Evolutionary conservation across 2,797 vertebrate genomes (phyloP).

Genomic region (Gallinago nigripennis): DNA sequence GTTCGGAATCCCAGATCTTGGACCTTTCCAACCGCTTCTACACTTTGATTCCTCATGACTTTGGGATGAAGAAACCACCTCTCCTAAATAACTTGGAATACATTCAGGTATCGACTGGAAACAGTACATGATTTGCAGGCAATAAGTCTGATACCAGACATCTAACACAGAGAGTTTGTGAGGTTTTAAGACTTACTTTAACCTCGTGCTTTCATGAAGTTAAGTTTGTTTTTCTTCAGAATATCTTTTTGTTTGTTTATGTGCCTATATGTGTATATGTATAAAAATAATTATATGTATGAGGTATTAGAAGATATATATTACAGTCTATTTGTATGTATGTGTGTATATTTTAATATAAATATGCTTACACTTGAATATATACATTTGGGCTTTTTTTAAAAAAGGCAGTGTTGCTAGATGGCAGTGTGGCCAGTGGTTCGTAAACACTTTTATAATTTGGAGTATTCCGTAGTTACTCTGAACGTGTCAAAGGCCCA

Average conservation of each 20-base stretch:
- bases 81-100: constrained; percentile 91
- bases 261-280: neutral
- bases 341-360: neutral
- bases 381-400: neutral
- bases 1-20: constrained; percentile 88
- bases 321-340: neutral
- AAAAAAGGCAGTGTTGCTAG: neutral
- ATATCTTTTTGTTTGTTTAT: neutral
- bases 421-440: neutral
- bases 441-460: neutral
- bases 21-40: constrained; percentile 99
- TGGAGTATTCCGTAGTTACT: neutral
- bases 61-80: constrained; percentile 98
- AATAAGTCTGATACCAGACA: neutral
- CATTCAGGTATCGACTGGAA: constrained; percentile 84
- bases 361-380: neutral
- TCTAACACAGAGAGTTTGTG: neutral
- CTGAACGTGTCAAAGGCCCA: neutral
- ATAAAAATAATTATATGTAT: neutral
- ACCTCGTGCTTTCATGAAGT: neutral
- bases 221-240: neutral
- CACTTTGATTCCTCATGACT: constrained; percentile 97
- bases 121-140: neutral
- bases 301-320: neutral
- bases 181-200: neutral